Evolutionary conservation across 1,140 invertebrate genomes (phyloP).

Genomic region (Agrilus planipennis): DNA sequence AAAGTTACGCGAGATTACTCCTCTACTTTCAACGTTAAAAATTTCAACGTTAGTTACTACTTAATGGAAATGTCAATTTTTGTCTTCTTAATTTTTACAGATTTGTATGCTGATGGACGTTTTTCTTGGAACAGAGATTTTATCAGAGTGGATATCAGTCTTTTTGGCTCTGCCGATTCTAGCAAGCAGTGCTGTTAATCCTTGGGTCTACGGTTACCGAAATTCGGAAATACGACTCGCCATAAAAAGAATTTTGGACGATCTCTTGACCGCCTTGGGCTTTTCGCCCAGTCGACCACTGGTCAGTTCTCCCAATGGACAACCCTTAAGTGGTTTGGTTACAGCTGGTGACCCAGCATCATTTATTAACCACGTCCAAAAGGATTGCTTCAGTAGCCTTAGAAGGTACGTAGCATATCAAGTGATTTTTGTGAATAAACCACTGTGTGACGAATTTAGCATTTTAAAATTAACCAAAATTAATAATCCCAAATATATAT

Average conservation of each 20-base stretch:
- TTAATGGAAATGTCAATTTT: too few species aligned
- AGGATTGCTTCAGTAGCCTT: constrained; percentile 16
- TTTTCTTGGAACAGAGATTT: constrained; percentile 37
- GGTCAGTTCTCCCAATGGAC: constrained; percentile 18
- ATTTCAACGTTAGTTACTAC: constrained; percentile 1
- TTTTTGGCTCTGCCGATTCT: constrained; percentile 47
- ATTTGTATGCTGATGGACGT: constrained; percentile 45
- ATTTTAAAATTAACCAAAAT: too few species aligned
- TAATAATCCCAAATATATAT: too few species aligned
- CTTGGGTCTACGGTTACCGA: constrained; percentile 57
- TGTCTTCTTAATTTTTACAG: constrained; percentile 30
- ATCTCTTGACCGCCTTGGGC: constrained; percentile 35
- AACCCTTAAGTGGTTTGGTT: constrained; percentile 26
- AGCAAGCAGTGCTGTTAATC: constrained; percentile 48
- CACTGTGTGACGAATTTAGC: too few species aligned
- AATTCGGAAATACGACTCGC: constrained; percentile 50
- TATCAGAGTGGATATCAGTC: constrained; percentile 41
- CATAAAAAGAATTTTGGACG: constrained; percentile 44
- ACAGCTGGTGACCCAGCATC: constrained; percentile 27
- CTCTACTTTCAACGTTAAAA: too few species aligned
- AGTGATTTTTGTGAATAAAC: too few species aligned
- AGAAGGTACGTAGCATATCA: too few species aligned
- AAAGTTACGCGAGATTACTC: too few species aligned
- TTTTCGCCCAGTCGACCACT: constrained; percentile 30
- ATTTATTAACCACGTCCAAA: constrained; percentile 27